These are phyloP conservation scores for Crypturellus tataupa DNA, from an alignment of 2,797 vertebrate genomes.

Conservation along the genomic window DNA sequence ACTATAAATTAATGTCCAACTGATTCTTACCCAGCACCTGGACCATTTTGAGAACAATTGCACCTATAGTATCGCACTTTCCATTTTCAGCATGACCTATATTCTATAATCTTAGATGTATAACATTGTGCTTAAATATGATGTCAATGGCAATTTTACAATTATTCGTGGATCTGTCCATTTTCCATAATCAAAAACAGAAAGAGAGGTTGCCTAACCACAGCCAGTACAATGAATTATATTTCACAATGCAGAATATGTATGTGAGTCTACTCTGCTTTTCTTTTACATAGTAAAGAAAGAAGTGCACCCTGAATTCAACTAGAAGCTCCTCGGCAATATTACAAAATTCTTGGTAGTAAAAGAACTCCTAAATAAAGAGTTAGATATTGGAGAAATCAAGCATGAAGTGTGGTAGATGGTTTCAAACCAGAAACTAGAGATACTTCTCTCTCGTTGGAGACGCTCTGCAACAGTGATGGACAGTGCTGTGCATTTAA, in stretches of 20 bases:
- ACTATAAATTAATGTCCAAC: neutral
- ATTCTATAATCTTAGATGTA: neutral
- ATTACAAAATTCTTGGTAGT: neutral
- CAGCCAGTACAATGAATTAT: neutral
- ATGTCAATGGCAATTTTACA: neutral
- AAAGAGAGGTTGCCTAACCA: neutral
- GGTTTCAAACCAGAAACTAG: neutral
- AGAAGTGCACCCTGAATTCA: neutral
- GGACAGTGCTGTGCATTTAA: neutral
- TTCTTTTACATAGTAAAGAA: neutral
- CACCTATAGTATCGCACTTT: neutral
- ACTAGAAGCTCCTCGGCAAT: neutral
- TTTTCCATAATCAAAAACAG: neutral
- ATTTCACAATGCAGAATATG: neutral
- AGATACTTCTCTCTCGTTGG: neutral
- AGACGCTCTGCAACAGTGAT: neutral
- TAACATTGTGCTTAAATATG: neutral
- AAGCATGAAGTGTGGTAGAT: neutral
- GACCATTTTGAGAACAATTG: neutral
- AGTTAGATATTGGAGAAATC: neutral
- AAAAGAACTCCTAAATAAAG: slow-evolving; percentile 17
- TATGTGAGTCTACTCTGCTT: neutral
- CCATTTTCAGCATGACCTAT: neutral
- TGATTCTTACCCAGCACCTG: neutral
- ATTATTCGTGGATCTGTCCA: neutral